Base-by-base conservation (phyloP, 2,888 invertebrate species). In the Epicampocera succincta region DNA sequence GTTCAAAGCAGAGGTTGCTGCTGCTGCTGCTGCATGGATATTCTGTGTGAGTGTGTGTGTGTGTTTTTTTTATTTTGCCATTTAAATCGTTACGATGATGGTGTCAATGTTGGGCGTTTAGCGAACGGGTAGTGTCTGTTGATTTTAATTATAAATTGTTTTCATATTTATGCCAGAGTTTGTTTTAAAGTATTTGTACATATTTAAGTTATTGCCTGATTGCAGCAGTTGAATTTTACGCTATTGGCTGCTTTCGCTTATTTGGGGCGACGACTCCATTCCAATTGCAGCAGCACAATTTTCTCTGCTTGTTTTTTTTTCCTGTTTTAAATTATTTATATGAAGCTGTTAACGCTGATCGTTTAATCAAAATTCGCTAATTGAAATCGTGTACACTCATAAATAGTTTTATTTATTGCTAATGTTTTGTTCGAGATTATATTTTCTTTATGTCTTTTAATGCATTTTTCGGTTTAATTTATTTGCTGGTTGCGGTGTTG, bases 321-420 rank as follows among this genome's bases (percentile, higher is more conserved):
- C 3, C 17, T 29, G 17, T 4, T 42, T 66, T 42, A 15, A 56
- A 58, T 76, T 73, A 73, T 60, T 68, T 76, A 68, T 76, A 76
- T 79, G 17, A 76, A 83, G 83, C 77, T 83, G 83, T 83, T 83
- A 63, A 54, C 80, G 83, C 76, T 82, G 82, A 82, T 79, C 74
- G 58, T 82, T 80, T 82, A 78, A 82, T 82, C 78, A 66, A 74
- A 61, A 75, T 44, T 69, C 58, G 50, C 80, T 83, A 83, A 83
- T 83, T 83, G 83, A 76, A 80, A 80, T 83, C 83, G 68, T 83
- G 83, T 80, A 72, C 76, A 78, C 56, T 80, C 80, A 80, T 83
- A 80, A 82, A 82, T 82, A 71, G 60, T 65, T 74, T 74, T 69
- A 82, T 81, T 81, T 81, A 77, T 73, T 63, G 58, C 33, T 52